Evolutionary conservation across 1,140 invertebrate genomes (phyloP), one percentile per base, ranked within the genome.

Genomic region (Chironomus tepperi): DNA sequence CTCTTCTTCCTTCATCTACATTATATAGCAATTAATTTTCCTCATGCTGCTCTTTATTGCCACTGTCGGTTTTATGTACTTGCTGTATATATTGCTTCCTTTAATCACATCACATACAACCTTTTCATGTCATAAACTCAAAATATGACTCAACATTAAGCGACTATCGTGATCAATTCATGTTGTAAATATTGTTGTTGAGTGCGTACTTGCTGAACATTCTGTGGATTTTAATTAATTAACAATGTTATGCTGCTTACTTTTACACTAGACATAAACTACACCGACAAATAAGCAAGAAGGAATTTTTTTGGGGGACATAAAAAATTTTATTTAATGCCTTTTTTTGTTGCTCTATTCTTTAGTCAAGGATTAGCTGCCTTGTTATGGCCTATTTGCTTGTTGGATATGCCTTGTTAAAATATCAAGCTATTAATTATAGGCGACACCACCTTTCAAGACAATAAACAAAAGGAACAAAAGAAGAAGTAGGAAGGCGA

Each of bases 351-450:
- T n/a, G 18, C 18, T 9, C 18, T 10, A 10, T 57, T 16, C 64
- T 67, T 19, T 70, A 18, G 24, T 34, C 24, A 34, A 34, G 65
- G 65, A 70, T 70, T 70, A 70, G 65, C 16, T 18, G 65, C 16
- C n/a, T 70, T 70, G 18, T 70, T 70, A 70, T 18, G 18, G 65
- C 47, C 47, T 57, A n/a, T 57, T 57, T 57, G 47, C 12, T 57
- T 57, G 47, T 57, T 57, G n/a, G 47, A 57, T n/a, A 8, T 19
- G 65, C 18, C 24, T 70, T 70, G 65, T 70, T 70, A 70, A 70
- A 70, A 70, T 70, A 70, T 70, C 65, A 70, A 70, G 65, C 65
- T 70, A 70, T 70, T 70, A 70, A 70, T 70, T 70, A 70, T 70
- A 19, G 16, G 65, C 65, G 65, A 70, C 65, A 70, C 65, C 65